These are phyloP conservation scores for Bombus cullumanus DNA, from an alignment of 1,140 invertebrate genomes.

Conservation along the genomic window DNA sequence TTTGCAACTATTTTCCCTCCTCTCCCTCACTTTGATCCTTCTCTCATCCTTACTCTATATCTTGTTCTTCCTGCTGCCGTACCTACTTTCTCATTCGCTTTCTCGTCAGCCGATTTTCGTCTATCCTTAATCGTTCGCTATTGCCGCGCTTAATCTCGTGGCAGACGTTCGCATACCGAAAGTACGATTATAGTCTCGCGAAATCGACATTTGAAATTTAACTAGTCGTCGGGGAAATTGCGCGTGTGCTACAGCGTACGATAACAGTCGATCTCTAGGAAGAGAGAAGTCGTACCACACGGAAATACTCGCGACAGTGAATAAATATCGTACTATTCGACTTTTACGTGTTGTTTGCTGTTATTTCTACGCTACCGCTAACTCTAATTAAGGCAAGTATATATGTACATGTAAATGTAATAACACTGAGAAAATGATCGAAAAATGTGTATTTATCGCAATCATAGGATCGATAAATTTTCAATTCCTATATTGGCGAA, in stretches of 20 bases:
- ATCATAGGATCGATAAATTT: neutral
- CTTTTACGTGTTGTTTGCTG: neutral
- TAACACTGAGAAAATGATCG: neutral
- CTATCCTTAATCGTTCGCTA: neutral
- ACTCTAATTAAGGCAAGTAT: neutral
- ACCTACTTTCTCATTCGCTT: neutral
- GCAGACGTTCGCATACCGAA: neutral
- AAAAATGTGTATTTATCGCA: neutral
- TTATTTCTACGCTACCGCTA: neutral
- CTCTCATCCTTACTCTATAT: neutral
- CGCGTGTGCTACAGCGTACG: slow-evolving; percentile 7
- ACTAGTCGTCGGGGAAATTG: neutral
- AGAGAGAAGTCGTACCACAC: too few species aligned
- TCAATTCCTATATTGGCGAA: neutral
- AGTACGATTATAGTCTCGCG: neutral
- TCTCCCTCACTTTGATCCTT: too few species aligned
- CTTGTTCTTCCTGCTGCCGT: neutral
- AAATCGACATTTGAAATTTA: neutral
- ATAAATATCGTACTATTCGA: neutral
- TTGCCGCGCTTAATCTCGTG: neutral
- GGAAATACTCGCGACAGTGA: neutral
- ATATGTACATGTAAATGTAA: neutral
- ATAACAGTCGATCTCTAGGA: neutral
- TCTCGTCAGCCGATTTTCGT: neutral
- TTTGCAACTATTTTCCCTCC: neutral